Percentiles rank a stretch among this genome's conserved stretches.
These are phyloP conservation scores for Nemotelus nigrinus DNA, from an alignment of 2,888 invertebrate genomes.

Conservation along the genomic window DNA sequence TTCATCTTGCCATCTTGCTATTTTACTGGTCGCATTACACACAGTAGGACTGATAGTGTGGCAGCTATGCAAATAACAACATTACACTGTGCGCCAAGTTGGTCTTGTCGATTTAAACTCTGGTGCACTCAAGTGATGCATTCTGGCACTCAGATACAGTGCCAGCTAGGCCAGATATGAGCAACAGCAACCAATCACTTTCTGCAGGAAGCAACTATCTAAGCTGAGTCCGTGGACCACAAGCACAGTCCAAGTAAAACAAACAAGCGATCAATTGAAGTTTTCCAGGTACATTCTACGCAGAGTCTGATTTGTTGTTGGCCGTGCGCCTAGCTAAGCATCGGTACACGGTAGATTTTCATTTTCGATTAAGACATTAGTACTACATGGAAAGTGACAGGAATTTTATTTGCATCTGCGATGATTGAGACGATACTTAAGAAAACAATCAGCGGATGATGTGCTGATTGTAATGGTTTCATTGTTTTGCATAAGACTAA, in stretches of 20 bases:
- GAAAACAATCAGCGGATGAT: constrained; percentile 25
- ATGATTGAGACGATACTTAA: constrained; percentile 24
- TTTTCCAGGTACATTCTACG: constrained; percentile 21
- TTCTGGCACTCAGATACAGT: background rate
- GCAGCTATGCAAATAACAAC: constrained; percentile 38
- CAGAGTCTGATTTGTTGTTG: background rate
- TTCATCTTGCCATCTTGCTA: constrained; percentile 28
- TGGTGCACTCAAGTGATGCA: no score
- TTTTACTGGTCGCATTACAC: background rate
- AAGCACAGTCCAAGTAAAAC: constrained; percentile 21
- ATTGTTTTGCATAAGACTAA: background rate
- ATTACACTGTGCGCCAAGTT: constrained; percentile 11
- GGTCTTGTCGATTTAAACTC: no score
- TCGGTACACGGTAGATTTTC: constrained; percentile 22
- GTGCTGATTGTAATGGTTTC: background rate
- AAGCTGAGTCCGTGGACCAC: background rate
- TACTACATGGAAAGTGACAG: constrained; percentile 31
- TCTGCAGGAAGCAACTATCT: background rate
- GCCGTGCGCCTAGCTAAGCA: background rate
- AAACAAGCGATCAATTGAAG: constrained; percentile 36
- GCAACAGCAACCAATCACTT: background rate
- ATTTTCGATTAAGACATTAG: constrained; percentile 40
- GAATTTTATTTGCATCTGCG: constrained; percentile 30
- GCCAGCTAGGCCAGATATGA: background rate
- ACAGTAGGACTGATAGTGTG: constrained; percentile 41